Evolutionary conservation across 1,140 invertebrate species (phyloP), one percentile per base, ranked within the genome.

Genomic region (Drosophila nebulosa): DNA sequence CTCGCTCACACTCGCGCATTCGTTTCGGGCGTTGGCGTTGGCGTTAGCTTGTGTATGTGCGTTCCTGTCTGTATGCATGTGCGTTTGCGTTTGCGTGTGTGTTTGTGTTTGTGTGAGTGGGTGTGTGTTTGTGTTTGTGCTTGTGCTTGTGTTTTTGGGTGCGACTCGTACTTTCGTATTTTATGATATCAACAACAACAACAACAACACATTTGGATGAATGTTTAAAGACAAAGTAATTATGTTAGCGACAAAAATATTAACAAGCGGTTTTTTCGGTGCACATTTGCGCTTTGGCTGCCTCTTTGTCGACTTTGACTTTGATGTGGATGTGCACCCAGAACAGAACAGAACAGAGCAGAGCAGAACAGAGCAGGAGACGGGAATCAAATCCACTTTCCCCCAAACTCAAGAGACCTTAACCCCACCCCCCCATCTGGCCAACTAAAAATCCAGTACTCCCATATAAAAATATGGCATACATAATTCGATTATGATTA

Each of bases 221-320:
- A 56, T 64, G 21, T 64, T 64, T 60, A 56, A 66, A 69, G 50
- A 78, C 75, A 69, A 63, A 70, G 60, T 74, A 73, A 78, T 79
- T 79, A 61, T 67, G 66, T 53, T 69, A 69, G 39, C 74, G 74
- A 65, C 74, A 77, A 74, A 77, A 74, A 69, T 69, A 74, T 77
- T 77, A 77, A 51, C 52, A 74, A 62, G 39, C 27, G 26, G 26
- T 51, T 51, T 62, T 46, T 42, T 46, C 16, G 35, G 39, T 61
- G 32, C 57, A 59, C 52, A 55, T 30, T 55, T 55, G 16, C 52
- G 26, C 24, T 9, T 51, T 51, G 46, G 46, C 10, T 9, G 21
- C 46, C 21, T 24, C 46, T 21, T 52, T 52, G 26, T 32, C 26
- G 52, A 32, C 52, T 55, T 55, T 55, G 52, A 55, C 52, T 55